phyloP scores from a whole-genome alignment of 1,140 invertebrate genomes.

The Druon quercuslanigerum region DNA sequence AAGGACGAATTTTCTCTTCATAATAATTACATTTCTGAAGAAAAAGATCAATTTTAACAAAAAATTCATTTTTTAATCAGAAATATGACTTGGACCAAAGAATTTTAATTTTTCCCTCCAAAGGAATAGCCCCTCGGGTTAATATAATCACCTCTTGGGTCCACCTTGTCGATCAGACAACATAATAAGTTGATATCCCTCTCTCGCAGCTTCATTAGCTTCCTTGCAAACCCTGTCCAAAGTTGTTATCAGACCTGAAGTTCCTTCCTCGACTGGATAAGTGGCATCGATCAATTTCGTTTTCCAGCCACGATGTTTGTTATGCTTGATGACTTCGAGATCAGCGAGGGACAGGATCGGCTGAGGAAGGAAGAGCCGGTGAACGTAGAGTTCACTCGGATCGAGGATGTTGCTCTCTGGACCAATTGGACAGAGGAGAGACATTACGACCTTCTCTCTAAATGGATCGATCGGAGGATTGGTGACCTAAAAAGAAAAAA shows the following conservation, averaged over 20 bases:
- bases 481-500: conserved; percentile 82
- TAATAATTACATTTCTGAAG: too few relatives aligned
- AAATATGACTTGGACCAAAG: too few relatives aligned
- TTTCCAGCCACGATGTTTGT: conserved; percentile 93
- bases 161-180: conserved; percentile 90
- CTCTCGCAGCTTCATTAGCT: conserved; percentile 86
- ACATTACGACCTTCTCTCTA: conserved; percentile 99
- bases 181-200: conserved; percentile 91
- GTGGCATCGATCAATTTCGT: conserved; percentile 94
- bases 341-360: conserved; percentile 95
- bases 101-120: too few relatives aligned
- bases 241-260: conserved; percentile 84
- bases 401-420: conserved; percentile 97
- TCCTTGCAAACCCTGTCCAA: conserved; percentile 88
- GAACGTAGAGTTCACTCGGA: conserved; percentile 91
- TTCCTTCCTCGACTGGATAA: conserved; percentile 84
- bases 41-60: too few relatives aligned
- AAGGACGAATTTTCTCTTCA: too few relatives aligned
- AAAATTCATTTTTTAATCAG: too few relatives aligned
- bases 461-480: conserved; percentile 99
- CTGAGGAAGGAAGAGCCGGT: conserved; percentile 94
- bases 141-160: conserved; percentile 74
- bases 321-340: conserved; percentile 90
- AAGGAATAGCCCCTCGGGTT: too few relatives aligned
- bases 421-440: conserved; percentile 91